Conservation (phyloP, 2,797 vertebrate species). For the Anabas testudineus region DNA sequence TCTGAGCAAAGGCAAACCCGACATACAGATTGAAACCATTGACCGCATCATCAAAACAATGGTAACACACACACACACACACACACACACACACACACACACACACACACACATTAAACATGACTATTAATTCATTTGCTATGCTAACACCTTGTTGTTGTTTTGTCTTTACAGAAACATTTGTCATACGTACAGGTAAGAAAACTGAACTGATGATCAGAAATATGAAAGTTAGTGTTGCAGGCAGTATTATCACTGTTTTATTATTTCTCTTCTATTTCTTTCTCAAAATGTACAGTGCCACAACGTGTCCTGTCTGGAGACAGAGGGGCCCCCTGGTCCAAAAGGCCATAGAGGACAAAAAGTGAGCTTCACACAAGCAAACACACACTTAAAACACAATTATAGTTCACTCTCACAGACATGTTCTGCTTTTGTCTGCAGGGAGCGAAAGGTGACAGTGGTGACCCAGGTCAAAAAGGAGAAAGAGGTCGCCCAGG, state of each 20-base stretch:
- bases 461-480: constrained; percentile 87
- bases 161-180: constrained; percentile 86
- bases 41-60: constrained; percentile 93
- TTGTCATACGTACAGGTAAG: constrained; percentile 91
- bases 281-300: constrained; percentile 84
- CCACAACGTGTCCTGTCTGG: constrained; percentile 90
- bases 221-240: neutral
- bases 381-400: neutral
- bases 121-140: constrained; percentile 1
- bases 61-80: constrained; percentile 78
- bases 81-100: neutral
- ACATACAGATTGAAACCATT: constrained; percentile 79
- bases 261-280: constrained; percentile 20
- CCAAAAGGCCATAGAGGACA: constrained; percentile 91
- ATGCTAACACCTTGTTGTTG: constrained; percentile 37
- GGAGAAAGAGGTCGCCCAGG: constrained; percentile 85
- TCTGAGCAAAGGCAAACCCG: constrained; percentile 58
- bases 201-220: constrained; percentile 1
- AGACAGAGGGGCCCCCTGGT: constrained; percentile 88
- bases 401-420: constrained; percentile 4
- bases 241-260: neutral
- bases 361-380: constrained; percentile 86
- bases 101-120: neutral
- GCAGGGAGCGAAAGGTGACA: constrained; percentile 96
- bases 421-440: constrained; percentile 35